Conservation (phyloP, 2,113 vertebrate genomes). For the Crocuta crocuta region DNA sequence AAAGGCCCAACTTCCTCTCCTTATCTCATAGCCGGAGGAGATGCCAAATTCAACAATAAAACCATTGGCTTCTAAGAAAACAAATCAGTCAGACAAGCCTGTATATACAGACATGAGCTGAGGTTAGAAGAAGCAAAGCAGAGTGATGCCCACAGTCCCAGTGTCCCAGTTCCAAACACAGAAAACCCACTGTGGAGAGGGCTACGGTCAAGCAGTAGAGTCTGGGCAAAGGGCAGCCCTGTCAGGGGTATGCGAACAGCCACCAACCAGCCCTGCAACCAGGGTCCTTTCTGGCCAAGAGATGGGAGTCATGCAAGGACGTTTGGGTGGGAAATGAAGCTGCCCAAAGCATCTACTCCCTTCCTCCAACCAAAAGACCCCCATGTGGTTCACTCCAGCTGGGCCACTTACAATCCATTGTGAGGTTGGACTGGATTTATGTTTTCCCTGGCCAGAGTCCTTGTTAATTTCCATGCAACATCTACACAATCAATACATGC, state of each 20-base stretch:
- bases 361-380: not conserved
- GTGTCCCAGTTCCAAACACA: not conserved
- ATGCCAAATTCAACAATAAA: slow-evolving; percentile 17
- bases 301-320: not conserved
- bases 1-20: slow-evolving; percentile 24
- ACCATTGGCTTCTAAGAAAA: not conserved
- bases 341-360: not conserved
- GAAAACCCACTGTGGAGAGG: not conserved
- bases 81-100: not conserved
- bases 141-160: fast-evolving
- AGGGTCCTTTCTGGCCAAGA: not conserved
- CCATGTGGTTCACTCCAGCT: too few relatives aligned
- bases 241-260: too few relatives aligned
- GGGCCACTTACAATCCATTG: not conserved
- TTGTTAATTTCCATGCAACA: not conserved
- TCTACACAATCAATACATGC: not conserved
- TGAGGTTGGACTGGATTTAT: not conserved
- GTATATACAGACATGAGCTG: not conserved
- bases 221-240: not conserved
- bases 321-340: not conserved
- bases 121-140: not conserved
- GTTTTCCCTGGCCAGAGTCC: not conserved
- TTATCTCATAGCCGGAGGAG: not conserved
- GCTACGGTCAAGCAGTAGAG: not conserved
- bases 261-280: not conserved